phyloP scores from a whole-genome alignment of 2,113 vertebrate genomes.

The Syngnathoides biaculeatus region DNA sequence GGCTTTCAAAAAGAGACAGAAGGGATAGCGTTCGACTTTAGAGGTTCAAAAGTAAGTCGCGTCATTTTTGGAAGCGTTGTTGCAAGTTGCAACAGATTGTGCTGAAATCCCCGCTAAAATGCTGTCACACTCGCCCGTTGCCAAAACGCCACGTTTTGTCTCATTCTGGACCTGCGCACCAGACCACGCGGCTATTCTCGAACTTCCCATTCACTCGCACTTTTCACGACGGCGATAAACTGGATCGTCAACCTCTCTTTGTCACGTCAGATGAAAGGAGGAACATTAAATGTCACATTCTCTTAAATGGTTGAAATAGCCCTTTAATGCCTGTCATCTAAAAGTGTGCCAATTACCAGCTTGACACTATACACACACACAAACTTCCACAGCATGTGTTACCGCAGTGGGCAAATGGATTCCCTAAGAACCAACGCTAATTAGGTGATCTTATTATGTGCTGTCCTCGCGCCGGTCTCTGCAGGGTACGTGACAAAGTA shows the following conservation, averaged over 20 bases:
- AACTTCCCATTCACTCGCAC: neutral
- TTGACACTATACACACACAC: constrained; percentile 27
- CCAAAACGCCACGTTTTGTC: neutral
- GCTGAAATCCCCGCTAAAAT: neutral
- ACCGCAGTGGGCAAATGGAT: constrained; percentile 58
- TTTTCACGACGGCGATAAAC: neutral
- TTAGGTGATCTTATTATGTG: constrained; percentile 65
- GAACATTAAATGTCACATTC: neutral
- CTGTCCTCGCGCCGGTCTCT: constrained; percentile 55
- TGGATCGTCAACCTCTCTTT: neutral
- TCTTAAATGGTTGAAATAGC: constrained; percentile 13
- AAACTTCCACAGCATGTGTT: constrained; percentile 39
- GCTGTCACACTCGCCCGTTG: neutral
- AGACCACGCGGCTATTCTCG: neutral
- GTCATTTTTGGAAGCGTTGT: neutral
- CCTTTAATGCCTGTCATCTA: constrained; percentile 12
- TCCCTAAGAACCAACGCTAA: constrained; percentile 67
- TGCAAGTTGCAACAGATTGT: neutral
- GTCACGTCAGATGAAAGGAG: neutral
- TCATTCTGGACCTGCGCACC: neutral
- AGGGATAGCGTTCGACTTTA: neutral
- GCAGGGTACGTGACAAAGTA: constrained; percentile 45
- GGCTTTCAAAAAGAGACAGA: neutral
- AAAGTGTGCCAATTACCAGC: constrained; percentile 34
- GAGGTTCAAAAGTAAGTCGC: neutral